A percentile compares a stretch with the other conserved stretches of the same genome.
Evolutionary conservation across 2,113 vertebrate genomes (phyloP).

Genomic region (Psephotus haematonotus): DNA sequence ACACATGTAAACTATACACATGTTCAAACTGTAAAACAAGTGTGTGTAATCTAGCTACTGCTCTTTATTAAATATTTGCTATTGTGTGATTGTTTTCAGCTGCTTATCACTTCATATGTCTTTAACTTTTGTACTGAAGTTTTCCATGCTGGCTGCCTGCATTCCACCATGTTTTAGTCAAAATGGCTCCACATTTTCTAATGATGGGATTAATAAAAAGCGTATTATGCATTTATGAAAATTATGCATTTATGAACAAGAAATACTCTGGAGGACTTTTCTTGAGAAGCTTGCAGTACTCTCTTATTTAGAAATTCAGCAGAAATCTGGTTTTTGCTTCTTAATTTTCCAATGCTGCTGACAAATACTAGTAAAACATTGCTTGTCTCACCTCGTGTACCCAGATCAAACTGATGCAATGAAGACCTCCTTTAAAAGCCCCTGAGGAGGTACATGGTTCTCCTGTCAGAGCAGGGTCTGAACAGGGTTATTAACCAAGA

Average conservation of each 20-base stretch:
- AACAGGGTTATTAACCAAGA: neutral
- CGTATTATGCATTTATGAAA: neutral
- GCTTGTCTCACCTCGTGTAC: neutral
- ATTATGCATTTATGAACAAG: neutral
- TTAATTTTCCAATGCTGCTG: neutral
- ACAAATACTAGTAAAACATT: rapidly evolving
- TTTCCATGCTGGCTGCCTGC: neutral
- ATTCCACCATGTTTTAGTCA: neutral
- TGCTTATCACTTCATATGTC: neutral
- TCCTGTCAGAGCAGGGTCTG: neutral
- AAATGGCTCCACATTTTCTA: neutral
- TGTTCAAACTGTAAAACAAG: neutral
- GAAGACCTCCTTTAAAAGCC: neutral
- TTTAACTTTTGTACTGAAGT: neutral
- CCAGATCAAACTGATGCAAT: neutral
- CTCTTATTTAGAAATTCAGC: neutral
- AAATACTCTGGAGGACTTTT: neutral
- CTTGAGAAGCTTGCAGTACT: neutral
- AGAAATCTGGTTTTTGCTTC: neutral
- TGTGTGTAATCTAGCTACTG: neutral
- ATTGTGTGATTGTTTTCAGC: conserved; percentile 7
- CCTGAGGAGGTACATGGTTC: neutral
- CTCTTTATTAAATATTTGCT: conserved; percentile 6
- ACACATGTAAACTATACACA: neutral
- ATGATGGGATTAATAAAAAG: neutral